Conservation (phyloP, 2,113 vertebrate species). For the Microtus ochrogaster region DNA sequence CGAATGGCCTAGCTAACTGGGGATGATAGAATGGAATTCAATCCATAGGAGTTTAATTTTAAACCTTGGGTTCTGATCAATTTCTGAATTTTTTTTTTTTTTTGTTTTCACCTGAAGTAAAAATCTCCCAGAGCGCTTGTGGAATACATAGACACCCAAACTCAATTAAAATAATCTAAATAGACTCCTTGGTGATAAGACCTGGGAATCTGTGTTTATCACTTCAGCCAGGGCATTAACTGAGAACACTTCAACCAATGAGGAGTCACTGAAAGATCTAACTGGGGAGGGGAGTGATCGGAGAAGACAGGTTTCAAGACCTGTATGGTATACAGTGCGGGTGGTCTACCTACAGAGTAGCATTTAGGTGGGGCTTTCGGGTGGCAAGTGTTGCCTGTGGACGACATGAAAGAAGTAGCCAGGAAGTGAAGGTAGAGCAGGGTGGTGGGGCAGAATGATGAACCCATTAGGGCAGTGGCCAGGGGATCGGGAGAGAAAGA, state of each 20-base stretch:
- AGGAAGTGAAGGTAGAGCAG: accelerated
- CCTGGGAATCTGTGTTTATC: not conserved
- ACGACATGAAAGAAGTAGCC: not conserved
- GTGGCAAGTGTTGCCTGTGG: not conserved
- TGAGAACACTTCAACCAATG: not conserved
- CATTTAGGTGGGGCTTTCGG: not conserved
- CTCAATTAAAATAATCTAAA: not conserved
- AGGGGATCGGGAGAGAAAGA: not conserved
- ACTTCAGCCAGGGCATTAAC: not conserved
- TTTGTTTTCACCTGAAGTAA: not conserved
- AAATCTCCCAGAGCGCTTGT: not conserved
- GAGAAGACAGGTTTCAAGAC: not conserved
- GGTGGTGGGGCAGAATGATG: not conserved
- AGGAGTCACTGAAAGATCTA: not conserved
- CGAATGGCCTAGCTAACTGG: not conserved
- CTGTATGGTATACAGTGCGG: not conserved
- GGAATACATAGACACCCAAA: not conserved
- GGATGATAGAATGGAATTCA: not conserved
- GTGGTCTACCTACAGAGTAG: not conserved
- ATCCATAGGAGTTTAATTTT: not conserved
- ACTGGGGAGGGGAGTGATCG: not conserved
- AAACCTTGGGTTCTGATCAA: not conserved
- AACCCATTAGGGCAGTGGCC: not conserved
- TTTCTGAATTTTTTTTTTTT: not conserved
- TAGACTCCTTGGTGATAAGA: not conserved